A percentile compares a stretch with the other conserved stretches of the same genome.
phyloP scores from a whole-genome alignment of 1,140 invertebrate genomes.

The Ceratina australensis region DNA sequence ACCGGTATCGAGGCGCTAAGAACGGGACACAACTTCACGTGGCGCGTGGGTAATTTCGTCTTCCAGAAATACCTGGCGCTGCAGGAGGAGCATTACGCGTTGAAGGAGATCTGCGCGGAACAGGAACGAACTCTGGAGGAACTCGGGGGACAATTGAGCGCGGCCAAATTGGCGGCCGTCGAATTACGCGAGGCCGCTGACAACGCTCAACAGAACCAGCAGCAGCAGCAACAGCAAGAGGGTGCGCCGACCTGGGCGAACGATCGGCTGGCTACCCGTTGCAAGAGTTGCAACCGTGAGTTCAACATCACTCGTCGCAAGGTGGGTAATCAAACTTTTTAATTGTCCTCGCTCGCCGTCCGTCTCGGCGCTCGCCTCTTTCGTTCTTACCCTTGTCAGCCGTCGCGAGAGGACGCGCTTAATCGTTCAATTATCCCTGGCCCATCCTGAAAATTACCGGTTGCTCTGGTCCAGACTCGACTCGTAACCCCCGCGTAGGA shows the following conservation, averaged over 20 bases:
- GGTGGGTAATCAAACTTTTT: constrained; percentile 82
- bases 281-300: constrained; percentile 92
- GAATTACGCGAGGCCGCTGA: constrained; percentile 91
- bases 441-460: constrained; percentile 51
- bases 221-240: constrained; percentile 72
- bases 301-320: constrained; percentile 95
- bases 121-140: constrained; percentile 96
- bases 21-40: background rate
- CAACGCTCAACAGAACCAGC: constrained; percentile 78
- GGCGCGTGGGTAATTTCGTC: constrained; percentile 46
- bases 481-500: background rate
- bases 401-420: constrained; percentile 38
- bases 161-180: constrained; percentile 93
- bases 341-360: constrained; percentile 67
- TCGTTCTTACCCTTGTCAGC: background rate
- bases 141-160: constrained; percentile 93
- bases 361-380: constrained; percentile 1
- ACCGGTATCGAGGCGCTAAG: background rate
- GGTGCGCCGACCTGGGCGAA: constrained; percentile 89
- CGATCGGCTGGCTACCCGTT: constrained; percentile 91
- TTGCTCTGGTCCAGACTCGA: constrained; percentile 41
- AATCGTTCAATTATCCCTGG: constrained; percentile 74
- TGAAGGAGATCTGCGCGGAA: constrained; percentile 89
- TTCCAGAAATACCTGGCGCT: constrained; percentile 87
- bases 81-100: constrained; percentile 88